Conservation (phyloP, 2,113 vertebrate genomes). For the Mixornis gularis region DNA sequence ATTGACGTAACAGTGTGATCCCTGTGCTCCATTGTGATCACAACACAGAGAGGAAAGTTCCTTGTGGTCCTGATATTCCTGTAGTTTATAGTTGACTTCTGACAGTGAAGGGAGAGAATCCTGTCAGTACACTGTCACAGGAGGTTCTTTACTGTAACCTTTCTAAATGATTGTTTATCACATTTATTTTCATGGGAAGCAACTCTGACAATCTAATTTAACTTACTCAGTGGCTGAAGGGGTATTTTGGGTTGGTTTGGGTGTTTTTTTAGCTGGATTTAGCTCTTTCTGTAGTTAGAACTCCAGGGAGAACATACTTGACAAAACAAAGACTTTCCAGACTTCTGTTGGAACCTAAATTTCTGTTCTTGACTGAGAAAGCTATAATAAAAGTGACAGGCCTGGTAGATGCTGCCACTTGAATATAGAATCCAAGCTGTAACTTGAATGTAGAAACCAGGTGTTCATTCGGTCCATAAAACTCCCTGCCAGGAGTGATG, state of each 20-base stretch:
- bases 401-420: background rate
- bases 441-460: background rate
- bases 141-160: background rate
- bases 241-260: background rate
- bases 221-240: background rate
- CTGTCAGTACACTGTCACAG: background rate
- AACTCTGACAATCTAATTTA: background rate
- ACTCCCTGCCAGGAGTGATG: background rate
- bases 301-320: background rate
- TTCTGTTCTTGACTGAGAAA: background rate
- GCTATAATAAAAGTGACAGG: background rate
- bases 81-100: background rate
- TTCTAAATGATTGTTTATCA: background rate
- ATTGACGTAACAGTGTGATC: background rate
- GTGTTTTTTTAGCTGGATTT: background rate
- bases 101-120: background rate
- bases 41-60: background rate
- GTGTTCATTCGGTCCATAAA: fast-evolving
- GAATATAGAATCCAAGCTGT: background rate
- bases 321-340: background rate
- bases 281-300: background rate
- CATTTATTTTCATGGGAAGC: background rate
- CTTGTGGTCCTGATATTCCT: background rate
- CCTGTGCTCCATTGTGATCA: fast-evolving
- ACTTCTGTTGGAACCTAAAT: background rate